Percentiles rank a stretch among this genome's conserved stretches.
phyloP scores from a whole-genome alignment of 2,797 vertebrate genomes.

The Clarias platycephalus region DNA sequence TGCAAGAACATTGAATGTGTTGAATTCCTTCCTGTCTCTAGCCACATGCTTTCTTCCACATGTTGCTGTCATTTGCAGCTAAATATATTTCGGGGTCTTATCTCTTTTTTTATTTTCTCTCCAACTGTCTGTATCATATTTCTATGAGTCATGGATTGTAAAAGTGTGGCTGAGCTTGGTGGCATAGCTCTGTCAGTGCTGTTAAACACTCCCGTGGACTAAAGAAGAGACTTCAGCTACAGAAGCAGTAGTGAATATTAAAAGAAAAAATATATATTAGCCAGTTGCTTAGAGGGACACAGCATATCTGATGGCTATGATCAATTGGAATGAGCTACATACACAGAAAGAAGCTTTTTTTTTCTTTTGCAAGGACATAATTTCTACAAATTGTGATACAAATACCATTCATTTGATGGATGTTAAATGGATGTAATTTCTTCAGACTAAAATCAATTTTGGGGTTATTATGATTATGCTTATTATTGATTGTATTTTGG shows the following conservation, averaged over 20 bases:
- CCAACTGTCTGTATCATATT: slow-evolving; percentile 39
- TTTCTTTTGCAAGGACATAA: neutral
- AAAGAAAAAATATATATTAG: neutral
- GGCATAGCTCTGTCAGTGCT: slow-evolving; percentile 19
- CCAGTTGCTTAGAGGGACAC: neutral
- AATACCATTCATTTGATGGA: neutral
- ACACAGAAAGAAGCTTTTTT: neutral
- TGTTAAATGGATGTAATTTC: slow-evolving; percentile 11
- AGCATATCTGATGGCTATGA: neutral
- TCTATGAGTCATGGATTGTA: slow-evolving; percentile 39
- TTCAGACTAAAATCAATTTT: slow-evolving; percentile 4
- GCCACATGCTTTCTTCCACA: slow-evolving; percentile 9
- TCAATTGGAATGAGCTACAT: slow-evolving; percentile 2
- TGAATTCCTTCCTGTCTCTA: slow-evolving; percentile 15
- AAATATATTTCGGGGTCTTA: slow-evolving; percentile 50
- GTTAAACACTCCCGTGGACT: slow-evolving; percentile 10
- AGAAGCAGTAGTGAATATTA: neutral
- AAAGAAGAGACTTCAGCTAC: slow-evolving; percentile 15
- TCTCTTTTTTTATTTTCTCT: slow-evolving; percentile 39
- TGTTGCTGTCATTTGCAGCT: slow-evolving; percentile 44
- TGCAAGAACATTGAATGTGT: slow-evolving; percentile 26
- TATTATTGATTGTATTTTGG: neutral
- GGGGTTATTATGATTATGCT: neutral
- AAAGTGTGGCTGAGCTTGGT: slow-evolving; percentile 2
- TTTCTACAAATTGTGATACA: slow-evolving; percentile 13